Percentiles rank a stretch among this genome's conserved stretches.
phyloP scores from a whole-genome alignment of 2,888 invertebrate genomes.

The Trilocha varians region DNA sequence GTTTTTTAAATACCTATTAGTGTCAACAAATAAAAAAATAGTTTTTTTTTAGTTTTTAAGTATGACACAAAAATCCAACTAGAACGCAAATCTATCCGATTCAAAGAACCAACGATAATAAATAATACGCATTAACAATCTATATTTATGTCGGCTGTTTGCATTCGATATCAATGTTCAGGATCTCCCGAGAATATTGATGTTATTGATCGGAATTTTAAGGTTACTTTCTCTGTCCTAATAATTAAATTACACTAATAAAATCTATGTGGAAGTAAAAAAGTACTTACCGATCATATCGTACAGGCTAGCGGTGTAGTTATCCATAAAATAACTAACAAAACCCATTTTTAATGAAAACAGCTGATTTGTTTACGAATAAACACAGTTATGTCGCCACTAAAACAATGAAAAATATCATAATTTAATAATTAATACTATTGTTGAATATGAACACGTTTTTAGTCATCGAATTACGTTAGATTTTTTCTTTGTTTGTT shows the following conservation, averaged over 20 bases:
- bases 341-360: slow-evolving; percentile 43
- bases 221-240: background rate
- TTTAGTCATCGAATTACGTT: background rate
- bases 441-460: background rate
- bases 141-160: too few relatives aligned
- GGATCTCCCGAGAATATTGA: too few relatives aligned
- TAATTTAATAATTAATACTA: background rate
- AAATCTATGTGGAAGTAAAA: slow-evolving; percentile 9
- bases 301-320: slow-evolving; percentile 55
- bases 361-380: slow-evolving; percentile 9
- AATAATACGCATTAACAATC: too few relatives aligned
- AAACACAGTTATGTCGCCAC: slow-evolving; percentile 1
- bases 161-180: too few relatives aligned
- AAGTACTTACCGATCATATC: slow-evolving; percentile 57
- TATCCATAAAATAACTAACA: slow-evolving; percentile 48
- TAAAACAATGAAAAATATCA: background rate
- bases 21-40: too few relatives aligned
- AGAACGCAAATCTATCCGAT: too few relatives aligned
- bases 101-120: too few relatives aligned
- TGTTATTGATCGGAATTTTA: background rate
- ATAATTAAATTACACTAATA: background rate
- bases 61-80: too few relatives aligned
- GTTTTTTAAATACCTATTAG: too few relatives aligned
- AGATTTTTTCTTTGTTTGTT: background rate
- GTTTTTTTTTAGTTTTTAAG: too few relatives aligned